Conservation (phyloP, 2,797 vertebrate species). For the Rallus crepitans region DNA sequence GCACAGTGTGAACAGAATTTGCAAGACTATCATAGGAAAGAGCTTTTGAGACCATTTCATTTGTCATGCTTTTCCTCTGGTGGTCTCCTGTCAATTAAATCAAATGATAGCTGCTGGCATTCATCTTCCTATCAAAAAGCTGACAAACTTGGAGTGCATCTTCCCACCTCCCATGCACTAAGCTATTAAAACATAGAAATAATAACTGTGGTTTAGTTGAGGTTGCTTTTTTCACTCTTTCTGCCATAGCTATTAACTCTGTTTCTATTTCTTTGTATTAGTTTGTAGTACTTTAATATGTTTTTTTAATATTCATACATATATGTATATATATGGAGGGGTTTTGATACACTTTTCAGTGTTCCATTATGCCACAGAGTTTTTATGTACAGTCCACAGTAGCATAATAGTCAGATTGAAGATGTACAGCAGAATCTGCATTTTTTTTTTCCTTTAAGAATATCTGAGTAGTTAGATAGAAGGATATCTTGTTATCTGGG, state of each 20-base stretch:
- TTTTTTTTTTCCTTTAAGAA: not conserved
- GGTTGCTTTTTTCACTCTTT: not conserved
- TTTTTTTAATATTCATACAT: not conserved
- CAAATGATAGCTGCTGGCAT: not conserved
- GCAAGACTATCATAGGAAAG: not conserved
- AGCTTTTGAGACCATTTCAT: not conserved
- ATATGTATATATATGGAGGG: not conserved
- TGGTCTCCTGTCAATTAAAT: not conserved
- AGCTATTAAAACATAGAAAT: not conserved
- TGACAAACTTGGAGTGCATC: not conserved
- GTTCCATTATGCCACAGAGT: not conserved
- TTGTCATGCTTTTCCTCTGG: not conserved
- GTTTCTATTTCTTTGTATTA: not conserved
- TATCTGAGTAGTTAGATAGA: not conserved
- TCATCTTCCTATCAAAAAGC: not conserved
- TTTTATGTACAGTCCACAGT: not conserved
- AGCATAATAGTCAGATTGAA: not conserved
- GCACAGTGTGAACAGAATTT: not conserved
- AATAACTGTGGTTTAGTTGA: not conserved
- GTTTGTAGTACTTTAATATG: not conserved
- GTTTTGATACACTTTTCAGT: not conserved
- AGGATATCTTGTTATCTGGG: not conserved
- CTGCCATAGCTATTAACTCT: not conserved
- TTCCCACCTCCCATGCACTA: not conserved
- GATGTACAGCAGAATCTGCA: not conserved